Evolutionary conservation across 2,888 invertebrate genomes (phyloP), one percentile per base, ranked within the genome.

Genomic region (Leucania comma): DNA sequence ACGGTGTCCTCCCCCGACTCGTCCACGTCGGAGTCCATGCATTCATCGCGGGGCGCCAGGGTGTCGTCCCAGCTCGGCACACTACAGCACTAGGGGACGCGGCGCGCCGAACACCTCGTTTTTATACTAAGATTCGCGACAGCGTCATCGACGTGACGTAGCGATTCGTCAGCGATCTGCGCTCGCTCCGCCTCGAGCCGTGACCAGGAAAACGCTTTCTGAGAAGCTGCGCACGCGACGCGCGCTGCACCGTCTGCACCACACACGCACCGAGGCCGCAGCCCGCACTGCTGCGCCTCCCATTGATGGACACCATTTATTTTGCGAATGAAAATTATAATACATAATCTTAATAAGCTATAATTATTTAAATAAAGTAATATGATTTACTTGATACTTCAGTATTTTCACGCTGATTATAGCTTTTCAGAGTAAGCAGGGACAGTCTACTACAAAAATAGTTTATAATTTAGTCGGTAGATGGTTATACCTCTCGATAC

Each of bases 151-250:
- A 81, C 81, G 90, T 94, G 93, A 94, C 95, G 95, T 94, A 85
- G 89, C 76, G 86, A 92, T 92, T 92, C 93, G 93, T 93, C 93
- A 93, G 86, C 90, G 86, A 84, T 81, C 86, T 80, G 76, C 75
- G 78, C 77, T 79, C 77, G 80, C 56, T 2, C 53, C 73, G 38
- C 59, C 22, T 4, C 69, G n/a, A 14, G 32, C 81, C 78, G 88
- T 87, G 88, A 90, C 90, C 91, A 95, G 95, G 95, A 95, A 95
- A 95, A 95, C 93, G 95, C 89, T 91, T 95, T 95, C 95, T 90
- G 89, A 88, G 95, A 95, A 95, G 90, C 91, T 91, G 90, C 88
- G 80, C 76, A 1, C 46, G 74, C 81, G 74, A 50, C 61, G 86
- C 76, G 61, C 64, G 57, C 64, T 75, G 74, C 77, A 65, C 70